These are phyloP conservation scores for Asbolus verrucosus DNA, from an alignment of 1,140 invertebrate species.

Conservation along the genomic window DNA sequence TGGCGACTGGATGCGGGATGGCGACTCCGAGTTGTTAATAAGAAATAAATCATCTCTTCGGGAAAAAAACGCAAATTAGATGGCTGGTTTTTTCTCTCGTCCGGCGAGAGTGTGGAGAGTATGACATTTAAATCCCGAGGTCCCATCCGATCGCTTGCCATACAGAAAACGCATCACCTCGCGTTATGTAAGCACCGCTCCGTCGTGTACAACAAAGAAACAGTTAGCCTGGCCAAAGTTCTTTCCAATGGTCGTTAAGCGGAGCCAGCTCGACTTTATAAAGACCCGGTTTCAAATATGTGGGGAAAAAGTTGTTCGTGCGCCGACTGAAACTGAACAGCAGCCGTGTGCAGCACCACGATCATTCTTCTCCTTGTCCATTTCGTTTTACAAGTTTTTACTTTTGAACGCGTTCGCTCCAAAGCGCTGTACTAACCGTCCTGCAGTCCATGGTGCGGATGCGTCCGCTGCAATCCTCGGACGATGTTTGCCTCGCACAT, in stretches of 20 bases:
- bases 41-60: constrained; percentile 15
- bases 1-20: constrained; percentile 3
- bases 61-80: constrained; percentile 18
- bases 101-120: constrained; percentile 1
- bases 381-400: constrained; percentile 55
- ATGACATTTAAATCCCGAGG: constrained; percentile 27
- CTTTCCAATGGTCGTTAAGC: constrained; percentile 45
- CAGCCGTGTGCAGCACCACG: constrained; percentile 33
- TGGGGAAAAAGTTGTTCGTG: constrained; percentile 47
- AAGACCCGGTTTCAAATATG: constrained; percentile 49
- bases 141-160: not conserved
- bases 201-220: constrained; percentile 42
- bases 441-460: constrained; percentile 15
- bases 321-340: constrained; percentile 43
- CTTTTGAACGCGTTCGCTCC: constrained; percentile 46
- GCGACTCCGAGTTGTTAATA: constrained; percentile 25
- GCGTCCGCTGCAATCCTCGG: constrained; percentile 8
- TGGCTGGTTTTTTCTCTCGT: constrained; percentile 1
- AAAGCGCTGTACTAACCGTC: constrained; percentile 41
- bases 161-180: constrained; percentile 12
- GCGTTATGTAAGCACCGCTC: constrained; percentile 25
- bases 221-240: constrained; percentile 42
- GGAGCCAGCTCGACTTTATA: constrained; percentile 37
- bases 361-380: constrained; percentile 40
- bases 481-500: constrained; percentile 18